These are phyloP conservation scores for Glaucomys volans DNA, from an alignment of 2,113 vertebrate genomes.

Conservation along the genomic window DNA sequence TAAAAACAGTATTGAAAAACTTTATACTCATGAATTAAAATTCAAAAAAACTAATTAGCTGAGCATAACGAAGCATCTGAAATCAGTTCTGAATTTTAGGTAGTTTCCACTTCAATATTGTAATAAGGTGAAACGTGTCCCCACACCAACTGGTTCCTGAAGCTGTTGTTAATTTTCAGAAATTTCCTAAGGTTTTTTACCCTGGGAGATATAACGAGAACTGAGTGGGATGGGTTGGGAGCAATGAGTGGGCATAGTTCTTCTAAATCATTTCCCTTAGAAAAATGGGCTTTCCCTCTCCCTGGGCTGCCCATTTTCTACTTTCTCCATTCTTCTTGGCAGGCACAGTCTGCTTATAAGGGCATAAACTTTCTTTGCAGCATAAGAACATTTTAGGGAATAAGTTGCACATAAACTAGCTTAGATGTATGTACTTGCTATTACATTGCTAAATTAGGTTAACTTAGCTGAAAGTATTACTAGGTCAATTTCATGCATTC, in stretches of 20 bases:
- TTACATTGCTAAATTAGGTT: slow-evolving; percentile 28
- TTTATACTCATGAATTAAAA: slow-evolving; percentile 45
- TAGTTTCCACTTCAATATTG: slow-evolving; percentile 38
- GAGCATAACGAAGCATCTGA: background rate
- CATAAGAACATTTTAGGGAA: background rate
- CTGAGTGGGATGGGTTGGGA: background rate
- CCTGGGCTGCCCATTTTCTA: background rate
- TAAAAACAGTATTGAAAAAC: background rate
- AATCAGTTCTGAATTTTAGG: slow-evolving; percentile 56
- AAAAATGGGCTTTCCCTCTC: background rate
- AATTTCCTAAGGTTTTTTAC: background rate
- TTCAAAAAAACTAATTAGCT: slow-evolving; percentile 41
- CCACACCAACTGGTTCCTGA: background rate
- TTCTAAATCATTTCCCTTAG: background rate
- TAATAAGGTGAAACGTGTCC: background rate
- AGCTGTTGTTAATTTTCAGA: background rate
- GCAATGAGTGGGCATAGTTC: background rate
- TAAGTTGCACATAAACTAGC: slow-evolving; percentile 34
- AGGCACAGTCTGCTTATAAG: slow-evolving; percentile 7
- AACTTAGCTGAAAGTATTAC: slow-evolving; percentile 38
- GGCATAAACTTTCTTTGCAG: background rate
- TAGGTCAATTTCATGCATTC: slow-evolving; percentile 33
- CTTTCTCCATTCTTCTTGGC: background rate
- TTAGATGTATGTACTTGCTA: background rate
- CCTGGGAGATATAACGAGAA: background rate